Conservation (phyloP, 2,113 vertebrate genomes). For the Pachyramphus minor region DNA sequence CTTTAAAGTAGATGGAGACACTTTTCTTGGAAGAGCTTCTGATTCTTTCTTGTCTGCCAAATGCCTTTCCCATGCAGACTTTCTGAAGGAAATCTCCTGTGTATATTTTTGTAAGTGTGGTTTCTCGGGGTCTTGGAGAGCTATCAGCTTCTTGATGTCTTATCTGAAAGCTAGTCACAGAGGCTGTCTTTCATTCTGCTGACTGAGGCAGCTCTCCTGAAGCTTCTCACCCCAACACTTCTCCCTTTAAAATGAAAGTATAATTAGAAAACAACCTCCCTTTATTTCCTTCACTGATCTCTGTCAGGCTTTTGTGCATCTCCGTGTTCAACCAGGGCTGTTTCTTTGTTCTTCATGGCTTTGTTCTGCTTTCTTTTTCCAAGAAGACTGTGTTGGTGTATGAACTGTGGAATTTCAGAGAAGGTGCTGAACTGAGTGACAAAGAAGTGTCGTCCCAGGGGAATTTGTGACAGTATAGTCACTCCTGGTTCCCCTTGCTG, state of each 20-base stretch:
- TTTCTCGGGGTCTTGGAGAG: slow-evolving; percentile 54
- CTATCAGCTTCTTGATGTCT: slow-evolving; percentile 54
- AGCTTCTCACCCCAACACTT: slow-evolving; percentile 13
- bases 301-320: neutral
- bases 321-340: neutral
- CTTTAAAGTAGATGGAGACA: neutral
- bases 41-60: slow-evolving; percentile 26
- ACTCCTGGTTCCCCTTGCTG: neutral
- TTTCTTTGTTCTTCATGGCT: neutral
- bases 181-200: slow-evolving; percentile 40
- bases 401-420: neutral
- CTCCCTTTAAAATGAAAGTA: neutral
- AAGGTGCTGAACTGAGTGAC: neutral
- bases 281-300: neutral
- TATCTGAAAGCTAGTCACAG: slow-evolving; percentile 36
- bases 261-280: neutral
- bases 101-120: slow-evolving; percentile 56
- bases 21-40: slow-evolving; percentile 28
- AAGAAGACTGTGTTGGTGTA: neutral
- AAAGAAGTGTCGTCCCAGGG: neutral
- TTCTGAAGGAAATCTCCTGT: neutral
- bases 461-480: neutral
- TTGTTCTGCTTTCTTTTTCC: neutral
- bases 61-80: slow-evolving; percentile 6
- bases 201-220: slow-evolving; percentile 8